Evolutionary conservation across 2,113 vertebrate genomes (phyloP).

Genomic region (Heterotis niloticus): DNA sequence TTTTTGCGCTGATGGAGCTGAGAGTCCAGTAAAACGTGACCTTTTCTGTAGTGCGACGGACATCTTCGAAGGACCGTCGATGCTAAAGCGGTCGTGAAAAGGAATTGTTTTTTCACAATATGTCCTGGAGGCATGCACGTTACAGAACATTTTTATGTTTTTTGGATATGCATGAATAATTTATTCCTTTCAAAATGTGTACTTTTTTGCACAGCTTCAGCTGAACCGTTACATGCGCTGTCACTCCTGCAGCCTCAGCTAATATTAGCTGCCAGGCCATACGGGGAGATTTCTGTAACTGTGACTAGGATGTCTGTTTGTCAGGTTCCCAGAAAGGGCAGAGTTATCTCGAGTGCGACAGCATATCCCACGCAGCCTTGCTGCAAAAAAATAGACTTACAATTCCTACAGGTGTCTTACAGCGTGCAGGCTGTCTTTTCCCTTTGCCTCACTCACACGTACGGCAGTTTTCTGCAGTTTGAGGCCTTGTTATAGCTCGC

Average conservation of each 20-base stretch:
- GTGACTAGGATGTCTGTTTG: too few relatives aligned
- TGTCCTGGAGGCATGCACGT: background rate
- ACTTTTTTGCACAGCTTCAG: background rate
- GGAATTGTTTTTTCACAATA: background rate
- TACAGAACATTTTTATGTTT: background rate
- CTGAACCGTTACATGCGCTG: background rate
- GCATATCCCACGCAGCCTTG: too few relatives aligned
- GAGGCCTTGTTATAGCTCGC: too few relatives aligned
- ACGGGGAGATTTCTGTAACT: too few relatives aligned
- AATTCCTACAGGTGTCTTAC: too few relatives aligned
- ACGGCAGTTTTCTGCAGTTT: too few relatives aligned
- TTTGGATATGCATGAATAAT: constrained; percentile 6
- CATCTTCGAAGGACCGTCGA: background rate
- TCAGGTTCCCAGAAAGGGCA: too few relatives aligned
- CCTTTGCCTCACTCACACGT: too few relatives aligned
- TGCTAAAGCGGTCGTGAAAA: background rate
- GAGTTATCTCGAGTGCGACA: too few relatives aligned
- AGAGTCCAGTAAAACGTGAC: background rate
- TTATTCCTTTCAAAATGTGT: background rate
- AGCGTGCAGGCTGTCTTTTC: too few relatives aligned
- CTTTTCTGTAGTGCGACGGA: background rate
- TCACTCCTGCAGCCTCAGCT: background rate
- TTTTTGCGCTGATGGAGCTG: background rate
- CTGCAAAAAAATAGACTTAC: too few relatives aligned
- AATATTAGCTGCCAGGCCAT: background rate